These are phyloP conservation scores for Entomyzon cyanotis DNA, from an alignment of 2,113 vertebrate species.

Conservation along the genomic window DNA sequence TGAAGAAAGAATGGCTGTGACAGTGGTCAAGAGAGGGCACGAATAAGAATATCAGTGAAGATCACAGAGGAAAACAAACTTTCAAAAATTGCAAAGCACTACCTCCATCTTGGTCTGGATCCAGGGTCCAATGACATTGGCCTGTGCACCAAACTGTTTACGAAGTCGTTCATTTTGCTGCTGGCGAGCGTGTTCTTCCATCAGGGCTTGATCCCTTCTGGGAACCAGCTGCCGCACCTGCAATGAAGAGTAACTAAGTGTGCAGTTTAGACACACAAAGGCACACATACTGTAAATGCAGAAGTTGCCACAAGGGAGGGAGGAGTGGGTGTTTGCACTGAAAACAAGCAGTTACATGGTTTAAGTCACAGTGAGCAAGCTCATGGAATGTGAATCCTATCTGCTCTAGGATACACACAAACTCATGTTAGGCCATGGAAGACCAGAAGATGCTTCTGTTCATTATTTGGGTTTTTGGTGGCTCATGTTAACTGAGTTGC, in stretches of 20 bases:
- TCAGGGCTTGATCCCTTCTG: conserved; percentile 92
- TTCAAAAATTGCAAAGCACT: neutral
- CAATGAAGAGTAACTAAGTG: neutral
- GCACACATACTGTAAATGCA: neutral
- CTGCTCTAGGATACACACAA: neutral
- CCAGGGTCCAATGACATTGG: conserved; percentile 97
- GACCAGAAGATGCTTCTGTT: neutral
- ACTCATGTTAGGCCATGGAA: neutral
- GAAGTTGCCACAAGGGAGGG: neutral
- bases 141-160: conserved; percentile 94
- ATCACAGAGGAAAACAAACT: neutral
- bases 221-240: conserved; percentile 95
- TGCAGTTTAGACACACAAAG: neutral
- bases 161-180: conserved; percentile 96
- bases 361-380: neutral
- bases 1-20: neutral
- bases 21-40: neutral
- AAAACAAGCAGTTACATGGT: neutral
- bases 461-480: neutral
- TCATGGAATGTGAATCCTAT: neutral
- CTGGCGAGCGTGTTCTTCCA: conserved; percentile 93
- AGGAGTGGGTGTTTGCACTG: neutral
- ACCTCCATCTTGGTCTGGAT: conserved; percentile 99
- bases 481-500: neutral
- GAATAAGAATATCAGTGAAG: neutral